Conservation (phyloP, 2,888 invertebrate species). For the Harpalus rufipes region DNA sequence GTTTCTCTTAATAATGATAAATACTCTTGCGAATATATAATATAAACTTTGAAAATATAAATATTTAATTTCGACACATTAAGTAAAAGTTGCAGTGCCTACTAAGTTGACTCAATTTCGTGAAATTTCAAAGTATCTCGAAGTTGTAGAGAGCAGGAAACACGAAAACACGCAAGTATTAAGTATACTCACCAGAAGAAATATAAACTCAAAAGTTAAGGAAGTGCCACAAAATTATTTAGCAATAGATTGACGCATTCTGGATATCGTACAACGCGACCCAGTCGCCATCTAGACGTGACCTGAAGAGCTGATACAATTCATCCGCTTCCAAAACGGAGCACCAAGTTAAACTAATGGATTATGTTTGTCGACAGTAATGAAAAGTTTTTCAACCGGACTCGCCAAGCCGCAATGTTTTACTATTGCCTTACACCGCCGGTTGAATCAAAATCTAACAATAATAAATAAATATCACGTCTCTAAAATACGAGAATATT, state of each 20-base stretch:
- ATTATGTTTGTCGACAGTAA: no score
- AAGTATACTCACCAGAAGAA: slow-evolving; percentile 13
- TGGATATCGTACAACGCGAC: slow-evolving; percentile 17
- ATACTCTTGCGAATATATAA: no score
- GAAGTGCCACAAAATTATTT: slow-evolving; percentile 54
- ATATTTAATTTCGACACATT: background rate
- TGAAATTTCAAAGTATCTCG: slow-evolving; percentile 20
- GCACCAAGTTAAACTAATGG: no score
- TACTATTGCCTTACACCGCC: no score
- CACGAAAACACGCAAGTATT: slow-evolving; percentile 25
- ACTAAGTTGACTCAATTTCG: background rate
- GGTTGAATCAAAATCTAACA: no score
- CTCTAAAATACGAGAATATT: no score
- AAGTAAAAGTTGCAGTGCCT: background rate
- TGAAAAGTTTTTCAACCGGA: no score
- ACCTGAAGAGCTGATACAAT: slow-evolving; percentile 45
- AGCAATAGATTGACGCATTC: slow-evolving; percentile 59
- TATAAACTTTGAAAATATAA: no score
- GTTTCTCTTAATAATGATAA: no score
- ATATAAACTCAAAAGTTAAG: slow-evolving; percentile 49
- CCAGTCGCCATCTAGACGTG: slow-evolving; percentile 49
- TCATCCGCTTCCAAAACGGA: background rate
- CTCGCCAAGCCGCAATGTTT: no score
- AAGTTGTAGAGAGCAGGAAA: background rate
- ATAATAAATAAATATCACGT: no score